Percentiles rank a stretch among this genome's conserved stretches.
Evolutionary conservation across 2,797 vertebrate species (phyloP).

Genomic region (Falco biarmicus): DNA sequence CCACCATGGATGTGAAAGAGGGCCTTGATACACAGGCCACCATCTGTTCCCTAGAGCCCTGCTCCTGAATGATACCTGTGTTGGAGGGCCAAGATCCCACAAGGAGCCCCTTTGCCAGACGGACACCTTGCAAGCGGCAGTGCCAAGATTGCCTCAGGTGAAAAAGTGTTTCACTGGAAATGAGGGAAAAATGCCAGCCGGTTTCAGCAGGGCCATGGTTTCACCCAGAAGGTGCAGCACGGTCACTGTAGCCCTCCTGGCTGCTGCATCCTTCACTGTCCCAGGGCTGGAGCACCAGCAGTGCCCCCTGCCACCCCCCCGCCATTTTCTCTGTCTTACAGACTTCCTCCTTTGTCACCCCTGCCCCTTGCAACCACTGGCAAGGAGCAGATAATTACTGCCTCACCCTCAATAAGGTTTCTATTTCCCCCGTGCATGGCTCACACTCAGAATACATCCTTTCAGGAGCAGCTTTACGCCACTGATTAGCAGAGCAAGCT

Average conservation of each 20-base stretch:
- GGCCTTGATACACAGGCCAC: slow-evolving; percentile 35
- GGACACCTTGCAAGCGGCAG: background rate
- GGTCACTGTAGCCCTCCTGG: background rate
- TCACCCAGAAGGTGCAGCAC: background rate
- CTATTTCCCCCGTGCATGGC: background rate
- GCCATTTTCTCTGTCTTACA: background rate
- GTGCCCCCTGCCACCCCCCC: background rate
- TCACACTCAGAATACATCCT: background rate
- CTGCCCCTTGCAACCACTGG: background rate
- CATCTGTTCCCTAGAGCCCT: slow-evolving; percentile 14
- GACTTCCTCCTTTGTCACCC: background rate
- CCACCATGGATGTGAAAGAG: slow-evolving; percentile 18
- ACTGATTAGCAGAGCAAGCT: background rate
- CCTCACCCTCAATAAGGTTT: background rate
- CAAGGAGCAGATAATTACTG: background rate
- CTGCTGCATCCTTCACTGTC: background rate
- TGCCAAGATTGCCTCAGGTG: background rate
- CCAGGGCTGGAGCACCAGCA: fast-evolving
- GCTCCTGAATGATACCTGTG: slow-evolving; percentile 40
- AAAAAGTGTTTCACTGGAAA: background rate
- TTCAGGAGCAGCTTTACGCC: background rate
- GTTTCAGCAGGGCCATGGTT: background rate
- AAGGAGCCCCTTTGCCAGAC: slow-evolving; percentile 13
- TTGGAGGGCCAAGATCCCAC: slow-evolving; percentile 42
- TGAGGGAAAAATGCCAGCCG: background rate